Percentiles rank a stretch among this genome's conserved stretches.
phyloP scores from a whole-genome alignment of 2,113 vertebrate genomes.

The Rhynchomys soricoides region DNA sequence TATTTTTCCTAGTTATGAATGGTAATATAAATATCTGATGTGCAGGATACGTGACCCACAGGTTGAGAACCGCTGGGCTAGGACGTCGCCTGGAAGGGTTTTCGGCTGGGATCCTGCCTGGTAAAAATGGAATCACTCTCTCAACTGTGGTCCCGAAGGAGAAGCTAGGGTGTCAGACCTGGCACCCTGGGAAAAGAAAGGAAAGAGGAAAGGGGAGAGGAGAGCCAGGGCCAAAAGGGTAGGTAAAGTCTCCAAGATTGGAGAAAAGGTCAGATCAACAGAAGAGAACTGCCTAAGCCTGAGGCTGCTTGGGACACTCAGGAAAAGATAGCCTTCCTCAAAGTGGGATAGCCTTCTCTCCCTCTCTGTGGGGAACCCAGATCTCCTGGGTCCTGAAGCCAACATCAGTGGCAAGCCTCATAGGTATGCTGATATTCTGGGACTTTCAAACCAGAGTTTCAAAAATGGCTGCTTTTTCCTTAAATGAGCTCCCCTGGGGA shows the following conservation, averaged over 20 bases:
- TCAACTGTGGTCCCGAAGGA: not conserved
- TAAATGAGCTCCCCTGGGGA: not conserved
- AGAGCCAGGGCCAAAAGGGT: accelerated
- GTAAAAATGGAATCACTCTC: not conserved
- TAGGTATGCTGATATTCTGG: not conserved
- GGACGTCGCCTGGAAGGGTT: not conserved
- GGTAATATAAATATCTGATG: not conserved
- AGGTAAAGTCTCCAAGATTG: not conserved
- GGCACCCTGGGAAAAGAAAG: not conserved
- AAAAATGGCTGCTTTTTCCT: not conserved
- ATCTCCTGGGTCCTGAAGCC: conserved; percentile 24
- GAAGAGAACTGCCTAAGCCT: not conserved
- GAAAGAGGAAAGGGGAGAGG: not conserved
- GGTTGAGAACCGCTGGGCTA: not conserved
- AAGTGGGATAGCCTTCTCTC: not conserved
- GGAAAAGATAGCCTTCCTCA: too few species aligned
- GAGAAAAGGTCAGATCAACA: not conserved
- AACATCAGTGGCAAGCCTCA: not conserved
- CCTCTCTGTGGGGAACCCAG: not conserved
- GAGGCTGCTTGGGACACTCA: not conserved
- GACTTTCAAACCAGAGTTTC: conserved; percentile 13
- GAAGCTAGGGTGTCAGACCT: not conserved
- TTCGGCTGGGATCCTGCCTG: not conserved
- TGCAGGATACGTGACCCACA: not conserved
- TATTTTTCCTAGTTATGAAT: not conserved